These are phyloP conservation scores for rabbit (Oryctolagus cuniculus) DNA, from an alignment of 2,113 vertebrate genomes.

Conservation along the genomic window DNA sequence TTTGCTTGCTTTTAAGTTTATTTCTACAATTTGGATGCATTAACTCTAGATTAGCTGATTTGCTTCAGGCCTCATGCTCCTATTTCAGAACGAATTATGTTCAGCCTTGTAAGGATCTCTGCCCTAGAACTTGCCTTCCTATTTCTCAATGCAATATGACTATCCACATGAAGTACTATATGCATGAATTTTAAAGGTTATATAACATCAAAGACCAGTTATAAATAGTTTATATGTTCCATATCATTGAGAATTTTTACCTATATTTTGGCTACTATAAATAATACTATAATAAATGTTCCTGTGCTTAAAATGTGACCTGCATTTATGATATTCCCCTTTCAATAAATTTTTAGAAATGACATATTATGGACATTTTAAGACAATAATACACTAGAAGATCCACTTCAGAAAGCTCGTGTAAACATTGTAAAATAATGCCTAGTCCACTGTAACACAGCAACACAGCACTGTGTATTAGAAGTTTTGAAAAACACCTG, in stretches of 20 bases:
- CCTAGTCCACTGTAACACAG: neutral
- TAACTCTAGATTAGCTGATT: neutral
- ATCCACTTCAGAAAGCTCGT: conserved; percentile 34
- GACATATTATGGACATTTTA: conserved; percentile 4
- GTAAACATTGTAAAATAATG: conserved; percentile 34
- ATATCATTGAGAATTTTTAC: conserved; percentile 4
- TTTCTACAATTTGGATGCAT: neutral
- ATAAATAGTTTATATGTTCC: conserved; percentile 27
- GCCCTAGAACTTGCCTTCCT: neutral
- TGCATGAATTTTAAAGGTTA: neutral
- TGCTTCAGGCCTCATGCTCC: neutral
- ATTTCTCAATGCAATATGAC: neutral
- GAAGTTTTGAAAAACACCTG: neutral
- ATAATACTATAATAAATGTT: conserved; percentile 23
- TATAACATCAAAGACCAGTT: neutral
- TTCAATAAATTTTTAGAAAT: conserved; percentile 56
- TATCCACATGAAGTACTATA: neutral
- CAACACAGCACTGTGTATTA: neutral
- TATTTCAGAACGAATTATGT: neutral
- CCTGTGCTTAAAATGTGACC: neutral
- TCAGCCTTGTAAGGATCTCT: neutral
- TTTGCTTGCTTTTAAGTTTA: conserved; percentile 8
- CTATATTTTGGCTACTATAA: neutral
- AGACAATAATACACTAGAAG: conserved; percentile 18
- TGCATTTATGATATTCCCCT: neutral